phyloP scores from a whole-genome alignment of 37 sponge, comb jelly and placozoan species.

The Geodia barretti region DNA sequence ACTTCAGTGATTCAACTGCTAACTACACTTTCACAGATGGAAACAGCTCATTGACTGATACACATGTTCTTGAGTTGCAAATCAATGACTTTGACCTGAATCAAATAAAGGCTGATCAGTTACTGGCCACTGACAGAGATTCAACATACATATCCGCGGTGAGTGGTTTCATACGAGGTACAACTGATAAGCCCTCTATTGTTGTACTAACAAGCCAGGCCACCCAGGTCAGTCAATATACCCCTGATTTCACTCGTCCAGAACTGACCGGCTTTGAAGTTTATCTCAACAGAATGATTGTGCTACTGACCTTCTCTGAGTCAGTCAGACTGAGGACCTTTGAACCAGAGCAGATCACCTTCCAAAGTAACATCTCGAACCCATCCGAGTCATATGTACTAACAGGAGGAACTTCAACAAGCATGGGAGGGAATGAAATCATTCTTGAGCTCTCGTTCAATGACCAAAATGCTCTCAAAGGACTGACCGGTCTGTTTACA shows the following conservation, averaged over 20 bases:
- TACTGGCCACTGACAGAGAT: slow-evolving; percentile 52
- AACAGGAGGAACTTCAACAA: slow-evolving; percentile 52
- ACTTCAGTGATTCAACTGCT: neutral
- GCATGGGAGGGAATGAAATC: slow-evolving; percentile 42
- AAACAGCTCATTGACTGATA: slow-evolving; percentile 24
- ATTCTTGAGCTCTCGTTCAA: slow-evolving; percentile 32
- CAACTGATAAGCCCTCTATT: slow-evolving; percentile 55
- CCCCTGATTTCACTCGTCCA: slow-evolving; percentile 78
- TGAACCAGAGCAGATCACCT: slow-evolving; percentile 75
- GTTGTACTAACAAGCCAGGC: slow-evolving; percentile 53
- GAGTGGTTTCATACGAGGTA: slow-evolving; percentile 66
- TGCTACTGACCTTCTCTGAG: slow-evolving; percentile 81
- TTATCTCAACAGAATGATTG: slow-evolving; percentile 63
- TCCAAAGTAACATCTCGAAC: slow-evolving; percentile 43
- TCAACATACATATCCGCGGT: slow-evolving; percentile 77
- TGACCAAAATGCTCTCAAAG: slow-evolving; percentile 64
- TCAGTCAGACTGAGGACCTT: slow-evolving; percentile 70
- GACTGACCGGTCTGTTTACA: slow-evolving; percentile 33
- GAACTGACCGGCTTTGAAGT: slow-evolving; percentile 54
- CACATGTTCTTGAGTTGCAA: slow-evolving; percentile 18
- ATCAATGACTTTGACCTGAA: slow-evolving; percentile 64
- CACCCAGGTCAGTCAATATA: slow-evolving; percentile 59
- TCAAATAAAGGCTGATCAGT: slow-evolving; percentile 61
- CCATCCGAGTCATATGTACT: slow-evolving; percentile 45
- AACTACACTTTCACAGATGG: slow-evolving; percentile 56